Base-by-base conservation (phyloP, 2,797 vertebrate genomes). In the Acanthurus leucopareius region DNA sequence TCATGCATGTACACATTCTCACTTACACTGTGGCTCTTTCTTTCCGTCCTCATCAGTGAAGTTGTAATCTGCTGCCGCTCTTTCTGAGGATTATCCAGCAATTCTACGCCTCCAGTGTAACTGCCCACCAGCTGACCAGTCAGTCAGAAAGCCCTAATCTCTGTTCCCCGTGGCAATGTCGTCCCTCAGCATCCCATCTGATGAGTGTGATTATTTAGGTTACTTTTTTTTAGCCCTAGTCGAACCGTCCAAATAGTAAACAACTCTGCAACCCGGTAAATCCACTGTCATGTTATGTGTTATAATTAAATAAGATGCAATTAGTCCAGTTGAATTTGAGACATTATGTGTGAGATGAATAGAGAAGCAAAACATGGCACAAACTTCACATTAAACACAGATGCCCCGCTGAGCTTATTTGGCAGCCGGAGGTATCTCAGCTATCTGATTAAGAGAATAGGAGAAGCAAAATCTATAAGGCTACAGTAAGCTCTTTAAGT, bases 141-240 rank as follows among this genome's bases (percentile, higher is more conserved):
- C 57, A 69, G 45, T 80, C 75, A 83, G 76, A 82, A 73, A 79
- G 20, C 58, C 42, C 59, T 79, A 72, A 82, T 88, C 77, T 64
- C 51, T 35, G 28, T 0, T 2, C 60, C 44, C 48, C 19, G 5
- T 44, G 60, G 64, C 48, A 10, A 48, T 16, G 60, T 58, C 73
- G 59, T 38, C 38, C 42, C 86, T 51, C 60, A 17, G 53, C 58
- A 56, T 66, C 62, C 61, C 17, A 10, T 81, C 54, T 79, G 66
- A 79, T 70, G 16, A 42, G 16, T 72, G 51, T 53, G 40, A 76
- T 73, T 66, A 63, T 66, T 7, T 65, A 25, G 1, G 28, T n/a
- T 47, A 35, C 48, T 60, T 17, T 13, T 19, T 51, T 32, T 63
- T 10, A 54, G 14, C 28, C 28, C 40, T n/a, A 0, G 3, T 54